Conservation (phyloP, 2,888 invertebrate genomes). For the Limnephilus auricula region DNA sequence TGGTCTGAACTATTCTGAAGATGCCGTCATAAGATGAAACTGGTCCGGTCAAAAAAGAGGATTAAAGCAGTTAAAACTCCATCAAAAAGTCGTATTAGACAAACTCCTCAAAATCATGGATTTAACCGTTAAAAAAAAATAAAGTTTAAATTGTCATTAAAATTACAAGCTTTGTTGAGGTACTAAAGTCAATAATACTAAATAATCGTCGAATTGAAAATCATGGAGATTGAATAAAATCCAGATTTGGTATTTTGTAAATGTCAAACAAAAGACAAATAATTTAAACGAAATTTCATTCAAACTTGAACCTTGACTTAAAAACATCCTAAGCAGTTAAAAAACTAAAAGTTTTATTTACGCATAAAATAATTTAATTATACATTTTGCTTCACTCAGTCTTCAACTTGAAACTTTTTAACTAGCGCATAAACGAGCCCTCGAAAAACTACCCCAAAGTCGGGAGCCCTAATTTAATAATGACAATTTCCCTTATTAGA, state of each 20-base stretch:
- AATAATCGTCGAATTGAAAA: background rate
- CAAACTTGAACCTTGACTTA: background rate
- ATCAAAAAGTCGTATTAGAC: too few relatives aligned
- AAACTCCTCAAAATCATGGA: too few relatives aligned
- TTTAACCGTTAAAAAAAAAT: too few relatives aligned
- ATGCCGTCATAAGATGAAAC: too few relatives aligned
- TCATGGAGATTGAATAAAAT: background rate
- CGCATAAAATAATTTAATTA: conserved; percentile 27
- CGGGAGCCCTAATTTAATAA: conserved; percentile 54
- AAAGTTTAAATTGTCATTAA: too few relatives aligned
- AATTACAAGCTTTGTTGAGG: too few relatives aligned
- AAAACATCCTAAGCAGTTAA: background rate
- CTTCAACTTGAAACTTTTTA: conserved; percentile 11
- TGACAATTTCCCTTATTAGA: conserved; percentile 51
- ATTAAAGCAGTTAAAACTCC: too few relatives aligned
- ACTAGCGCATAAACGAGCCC: conserved; percentile 47
- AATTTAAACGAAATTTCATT: background rate
- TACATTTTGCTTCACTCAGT: background rate
- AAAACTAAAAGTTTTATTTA: conserved; percentile 3
- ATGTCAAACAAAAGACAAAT: background rate
- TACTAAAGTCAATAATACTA: too few relatives aligned
- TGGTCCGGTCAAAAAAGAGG: too few relatives aligned
- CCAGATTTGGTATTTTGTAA: background rate
- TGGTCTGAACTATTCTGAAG: too few relatives aligned
- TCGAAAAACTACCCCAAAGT: conserved; percentile 46